These are phyloP conservation scores for Microtus montanus DNA, from an alignment of 2,113 vertebrate genomes.

Conservation along the genomic window DNA sequence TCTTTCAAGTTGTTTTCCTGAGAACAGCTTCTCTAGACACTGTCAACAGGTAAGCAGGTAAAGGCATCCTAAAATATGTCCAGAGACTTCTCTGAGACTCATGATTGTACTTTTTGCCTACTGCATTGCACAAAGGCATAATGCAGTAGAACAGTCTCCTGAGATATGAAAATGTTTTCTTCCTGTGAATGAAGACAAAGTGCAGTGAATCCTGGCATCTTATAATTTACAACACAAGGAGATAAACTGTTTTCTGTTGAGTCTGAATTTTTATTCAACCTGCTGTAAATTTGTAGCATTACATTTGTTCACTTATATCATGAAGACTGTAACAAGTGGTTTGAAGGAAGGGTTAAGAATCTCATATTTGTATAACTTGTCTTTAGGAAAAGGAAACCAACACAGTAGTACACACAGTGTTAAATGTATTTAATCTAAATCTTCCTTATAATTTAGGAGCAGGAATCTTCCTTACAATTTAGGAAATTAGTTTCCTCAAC, in stretches of 20 bases:
- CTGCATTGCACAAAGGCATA: neutral
- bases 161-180: neutral
- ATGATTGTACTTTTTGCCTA: neutral
- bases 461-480: neutral
- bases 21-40: neutral
- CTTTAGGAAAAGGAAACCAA: neutral
- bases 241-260: neutral
- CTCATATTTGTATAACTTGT: neutral
- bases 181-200: neutral
- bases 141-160: neutral
- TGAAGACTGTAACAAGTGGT: neutral
- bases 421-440: neutral
- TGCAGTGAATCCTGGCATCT: neutral
- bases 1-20: neutral
- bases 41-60: neutral
- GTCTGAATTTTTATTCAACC: neutral
- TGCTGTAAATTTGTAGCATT: neutral
- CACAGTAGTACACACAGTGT: accelerated
- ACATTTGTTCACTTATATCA: neutral
- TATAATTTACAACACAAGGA: neutral
- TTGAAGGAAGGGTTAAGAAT: no score
- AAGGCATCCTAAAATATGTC: neutral
- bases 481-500: neutral
- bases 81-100: neutral
- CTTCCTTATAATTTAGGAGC: neutral